Evolutionary conservation across 2,888 invertebrate species (phyloP), one percentile per base, ranked within the genome.

Genomic region (Apoda limacodes): DNA sequence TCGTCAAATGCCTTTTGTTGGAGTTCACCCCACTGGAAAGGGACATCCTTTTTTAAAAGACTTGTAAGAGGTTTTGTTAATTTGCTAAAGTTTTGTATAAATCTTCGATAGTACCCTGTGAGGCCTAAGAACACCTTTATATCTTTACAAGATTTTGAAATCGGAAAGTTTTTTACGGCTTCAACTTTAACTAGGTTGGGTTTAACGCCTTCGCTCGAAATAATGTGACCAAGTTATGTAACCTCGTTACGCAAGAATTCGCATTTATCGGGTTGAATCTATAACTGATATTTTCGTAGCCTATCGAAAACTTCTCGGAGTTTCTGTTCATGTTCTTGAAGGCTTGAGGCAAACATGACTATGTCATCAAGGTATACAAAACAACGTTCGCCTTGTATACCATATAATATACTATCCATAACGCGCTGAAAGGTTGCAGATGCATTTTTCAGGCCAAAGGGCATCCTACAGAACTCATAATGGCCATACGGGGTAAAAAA

Each of bases 191-290:
- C 44, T 2, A 57, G 57, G 34, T 63, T 56, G 3, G 68, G 62
- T 28, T 51, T 55, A 0, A 60, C 48, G 11, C 56, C 60, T 27
- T 61, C 50, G 9, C 32, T 45, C 1, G 55, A 49, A 2, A 67
- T 55, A 2, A 59, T 48, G 23, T 60, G 62, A 2, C 66, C 64
- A 13, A 68, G 30, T 31, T 55, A 67, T 1, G 50, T 48, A 7
- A 66, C 55, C 48, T 61, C 55, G 11, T 40, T 25, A 11, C 17
- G 17, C 17, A 17, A 6, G 9, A 61, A 61, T 43, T 60, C 54
- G 21, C 54, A 54, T 38, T 60, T 60, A 12, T 61, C 58, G 1
- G 51, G 46, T 40, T 59, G 48, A 1, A 63, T 10, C 40, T 61
- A 52, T 0, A 17, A 34, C 4, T 38, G 30, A 9, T 39, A 24